These are phyloP conservation scores for Calephelis perditalis DNA, from an alignment of 2,888 invertebrate species.

Conservation along the genomic window DNA sequence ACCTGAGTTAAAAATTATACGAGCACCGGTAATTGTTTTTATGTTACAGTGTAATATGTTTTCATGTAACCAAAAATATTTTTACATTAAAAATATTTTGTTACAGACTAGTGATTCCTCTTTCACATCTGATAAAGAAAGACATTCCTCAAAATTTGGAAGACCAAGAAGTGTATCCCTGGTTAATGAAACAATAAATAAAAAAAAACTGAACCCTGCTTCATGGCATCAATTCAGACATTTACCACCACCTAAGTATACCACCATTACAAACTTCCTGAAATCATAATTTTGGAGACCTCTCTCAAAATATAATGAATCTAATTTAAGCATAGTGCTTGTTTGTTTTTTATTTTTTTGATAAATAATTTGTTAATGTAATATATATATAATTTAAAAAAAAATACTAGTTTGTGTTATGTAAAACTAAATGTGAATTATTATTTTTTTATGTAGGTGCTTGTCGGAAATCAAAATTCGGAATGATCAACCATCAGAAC, in stretches of 20 bases:
- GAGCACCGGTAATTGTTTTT: slow-evolving; percentile 52
- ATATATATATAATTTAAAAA: no score
- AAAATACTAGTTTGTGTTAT: no score
- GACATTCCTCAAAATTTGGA: slow-evolving; percentile 47
- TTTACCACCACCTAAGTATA: slow-evolving; percentile 68
- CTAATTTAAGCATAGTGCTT: no score
- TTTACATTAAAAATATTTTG: slow-evolving; percentile 11
- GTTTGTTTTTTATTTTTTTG: no score
- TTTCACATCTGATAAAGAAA: slow-evolving; percentile 65
- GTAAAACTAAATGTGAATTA: no score
- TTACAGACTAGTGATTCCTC: slow-evolving; percentile 71
- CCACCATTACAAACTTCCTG: not conserved
- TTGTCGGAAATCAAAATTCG: slow-evolving; percentile 60
- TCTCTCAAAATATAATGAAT: not conserved
- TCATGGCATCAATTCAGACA: slow-evolving; percentile 72
- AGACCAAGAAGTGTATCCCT: slow-evolving; percentile 70
- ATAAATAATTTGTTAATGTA: no score
- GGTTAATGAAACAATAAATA: slow-evolving; percentile 60
- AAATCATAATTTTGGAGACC: slow-evolving; percentile 14
- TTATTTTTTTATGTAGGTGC: slow-evolving; percentile 41
- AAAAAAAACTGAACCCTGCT: slow-evolving; percentile 61
- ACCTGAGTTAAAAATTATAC: slow-evolving; percentile 70
- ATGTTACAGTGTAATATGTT: not conserved
- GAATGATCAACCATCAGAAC: slow-evolving; percentile 74
- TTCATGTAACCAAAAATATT: not conserved